Conservation (phyloP, 1,140 invertebrate species). For the Littorina saxatilis region DNA sequence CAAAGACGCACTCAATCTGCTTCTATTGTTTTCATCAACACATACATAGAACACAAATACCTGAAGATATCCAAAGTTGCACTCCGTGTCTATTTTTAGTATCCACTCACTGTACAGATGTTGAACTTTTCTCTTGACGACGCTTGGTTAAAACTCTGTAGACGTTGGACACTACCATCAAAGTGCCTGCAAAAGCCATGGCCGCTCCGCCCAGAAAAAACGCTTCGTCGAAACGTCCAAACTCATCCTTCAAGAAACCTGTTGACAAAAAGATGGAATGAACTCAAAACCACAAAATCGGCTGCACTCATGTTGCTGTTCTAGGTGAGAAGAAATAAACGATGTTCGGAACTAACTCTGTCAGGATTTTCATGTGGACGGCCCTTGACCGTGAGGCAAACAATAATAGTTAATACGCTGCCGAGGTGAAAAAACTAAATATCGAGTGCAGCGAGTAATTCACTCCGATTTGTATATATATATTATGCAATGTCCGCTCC, state of each 20-base stretch:
- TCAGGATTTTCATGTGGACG: too few species aligned
- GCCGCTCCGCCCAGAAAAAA: slow-evolving; percentile 59
- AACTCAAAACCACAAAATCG: too few species aligned
- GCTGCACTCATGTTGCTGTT: too few species aligned
- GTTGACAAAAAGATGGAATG: slow-evolving; percentile 2
- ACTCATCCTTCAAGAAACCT: slow-evolving; percentile 59
- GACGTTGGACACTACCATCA: slow-evolving; percentile 53
- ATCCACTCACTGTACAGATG: not conserved
- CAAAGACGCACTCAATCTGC: not conserved
- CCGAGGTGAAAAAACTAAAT: too few species aligned
- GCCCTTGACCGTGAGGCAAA: too few species aligned
- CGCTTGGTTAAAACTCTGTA: not conserved
- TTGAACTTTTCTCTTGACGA: not conserved
- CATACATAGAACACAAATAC: not conserved
- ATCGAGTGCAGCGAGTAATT: too few species aligned
- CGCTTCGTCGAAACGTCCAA: slow-evolving; percentile 53
- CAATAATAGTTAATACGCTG: too few species aligned
- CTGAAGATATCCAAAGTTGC: not conserved
- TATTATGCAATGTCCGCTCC: too few species aligned
- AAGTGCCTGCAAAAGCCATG: slow-evolving; percentile 46
- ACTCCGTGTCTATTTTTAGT: not conserved
- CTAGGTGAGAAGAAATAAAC: too few species aligned
- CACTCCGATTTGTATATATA: too few species aligned
- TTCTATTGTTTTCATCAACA: not conserved
- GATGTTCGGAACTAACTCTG: too few species aligned